phyloP scores from a whole-genome alignment of 2,888 invertebrate genomes.

The Pristionchus japonicus region DNA sequence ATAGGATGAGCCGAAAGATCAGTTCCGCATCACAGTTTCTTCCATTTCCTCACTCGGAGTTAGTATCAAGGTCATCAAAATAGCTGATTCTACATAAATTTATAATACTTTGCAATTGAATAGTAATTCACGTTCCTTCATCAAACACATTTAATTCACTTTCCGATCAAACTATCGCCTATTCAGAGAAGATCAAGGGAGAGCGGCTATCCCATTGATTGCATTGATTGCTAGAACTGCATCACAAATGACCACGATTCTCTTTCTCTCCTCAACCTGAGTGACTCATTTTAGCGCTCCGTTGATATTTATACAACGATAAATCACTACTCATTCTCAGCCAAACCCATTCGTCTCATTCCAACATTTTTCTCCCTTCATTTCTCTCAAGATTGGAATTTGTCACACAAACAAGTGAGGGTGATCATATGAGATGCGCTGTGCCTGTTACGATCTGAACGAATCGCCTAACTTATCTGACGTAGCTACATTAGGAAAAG shows the following conservation, averaged over 20 bases:
- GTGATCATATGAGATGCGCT: slow-evolving; percentile 24
- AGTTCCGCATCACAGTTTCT: neutral
- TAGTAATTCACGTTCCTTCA: neutral
- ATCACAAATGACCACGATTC: neutral
- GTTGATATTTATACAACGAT: neutral
- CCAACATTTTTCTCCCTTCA: slow-evolving; percentile 16
- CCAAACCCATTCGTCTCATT: neutral
- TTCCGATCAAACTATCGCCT: neutral
- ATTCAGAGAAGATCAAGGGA: neutral
- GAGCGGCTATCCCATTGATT: neutral
- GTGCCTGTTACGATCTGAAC: slow-evolving; percentile 15
- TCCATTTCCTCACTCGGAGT: neutral
- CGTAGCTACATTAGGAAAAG: neutral
- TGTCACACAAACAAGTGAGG: neutral
- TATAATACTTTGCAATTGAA: neutral
- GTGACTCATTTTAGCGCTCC: neutral
- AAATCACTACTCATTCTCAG: neutral
- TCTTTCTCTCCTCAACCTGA: neutral
- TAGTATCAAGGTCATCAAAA: neutral
- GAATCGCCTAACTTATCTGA: neutral
- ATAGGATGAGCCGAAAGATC: neutral
- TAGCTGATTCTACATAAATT: neutral
- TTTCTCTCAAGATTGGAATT: slow-evolving; percentile 10
- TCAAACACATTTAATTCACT: neutral
- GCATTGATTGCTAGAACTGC: neutral